Conservation (phyloP, 30 jellyfish, hydroid and myxozoan genomes). For the Aurelia coerulea region DNA sequence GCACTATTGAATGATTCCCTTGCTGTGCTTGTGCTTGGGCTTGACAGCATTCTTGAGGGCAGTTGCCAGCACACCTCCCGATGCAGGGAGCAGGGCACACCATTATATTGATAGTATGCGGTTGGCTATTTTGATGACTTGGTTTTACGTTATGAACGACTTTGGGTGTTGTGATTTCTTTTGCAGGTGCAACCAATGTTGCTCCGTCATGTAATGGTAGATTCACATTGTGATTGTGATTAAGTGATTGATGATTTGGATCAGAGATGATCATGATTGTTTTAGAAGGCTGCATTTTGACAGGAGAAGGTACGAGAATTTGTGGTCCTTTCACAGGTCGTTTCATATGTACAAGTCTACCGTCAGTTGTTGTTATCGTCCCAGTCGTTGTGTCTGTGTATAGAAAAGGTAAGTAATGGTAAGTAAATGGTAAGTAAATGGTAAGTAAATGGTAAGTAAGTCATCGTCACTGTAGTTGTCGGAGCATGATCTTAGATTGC, state of each 20-base stretch:
- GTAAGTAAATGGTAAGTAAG: too few relatives aligned
- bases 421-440: neutral
- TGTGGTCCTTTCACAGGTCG: constrained; percentile 20
- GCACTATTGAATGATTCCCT: constrained; percentile 44
- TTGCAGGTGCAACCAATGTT: constrained; percentile 10
- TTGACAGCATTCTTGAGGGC: constrained; percentile 81
- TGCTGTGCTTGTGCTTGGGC: constrained; percentile 50
- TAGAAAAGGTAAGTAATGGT: neutral
- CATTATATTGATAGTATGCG: constrained; percentile 35
- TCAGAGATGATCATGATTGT: constrained; percentile 11
- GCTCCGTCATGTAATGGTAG: neutral
- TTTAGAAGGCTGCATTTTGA: constrained; percentile 29
- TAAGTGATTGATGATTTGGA: constrained; percentile 1
- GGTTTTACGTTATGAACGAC: constrained; percentile 40
- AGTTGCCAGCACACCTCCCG: constrained; percentile 74
- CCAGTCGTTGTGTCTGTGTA: constrained; percentile 26
- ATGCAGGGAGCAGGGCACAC: constrained; percentile 69
- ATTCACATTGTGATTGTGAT: neutral
- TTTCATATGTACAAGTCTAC: constrained; percentile 29
- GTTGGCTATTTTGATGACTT: constrained; percentile 1
- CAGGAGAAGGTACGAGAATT: constrained; percentile 15
- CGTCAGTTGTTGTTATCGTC: constrained; percentile 40
- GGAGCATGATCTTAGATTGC: too few relatives aligned
- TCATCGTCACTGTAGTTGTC: too few relatives aligned
- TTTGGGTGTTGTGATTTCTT: constrained; percentile 8